Percentiles rank a stretch among this genome's conserved stretches.
Conservation (phyloP, 2,797 vertebrate genomes). For the Danio tinwini region DNA sequence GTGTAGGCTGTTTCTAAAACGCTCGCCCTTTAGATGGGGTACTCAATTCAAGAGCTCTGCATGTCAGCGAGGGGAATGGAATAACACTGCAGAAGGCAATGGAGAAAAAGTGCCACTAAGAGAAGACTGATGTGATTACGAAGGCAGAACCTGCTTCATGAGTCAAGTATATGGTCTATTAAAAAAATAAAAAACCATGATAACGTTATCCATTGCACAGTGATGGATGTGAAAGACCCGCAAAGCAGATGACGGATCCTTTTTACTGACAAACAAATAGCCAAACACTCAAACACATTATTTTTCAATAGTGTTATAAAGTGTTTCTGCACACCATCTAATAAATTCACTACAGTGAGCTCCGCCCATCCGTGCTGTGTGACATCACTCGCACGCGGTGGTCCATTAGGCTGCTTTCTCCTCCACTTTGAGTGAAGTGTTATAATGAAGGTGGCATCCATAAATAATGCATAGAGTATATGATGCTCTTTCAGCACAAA, state of each 20-base stretch:
- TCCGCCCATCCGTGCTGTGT: slow-evolving; percentile 61
- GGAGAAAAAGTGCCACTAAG: slow-evolving; percentile 5
- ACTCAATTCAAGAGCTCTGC: not conserved
- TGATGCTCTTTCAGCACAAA: slow-evolving; percentile 76
- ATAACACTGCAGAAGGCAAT: slow-evolving; percentile 1
- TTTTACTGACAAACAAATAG: not conserved
- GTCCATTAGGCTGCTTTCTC: slow-evolving; percentile 60
- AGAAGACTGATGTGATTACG: slow-evolving; percentile 40
- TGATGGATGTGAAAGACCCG: slow-evolving; percentile 34
- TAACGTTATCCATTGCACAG: slow-evolving; percentile 21
- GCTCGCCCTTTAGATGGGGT: not conserved
- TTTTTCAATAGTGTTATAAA: not conserved
- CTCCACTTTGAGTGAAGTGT: slow-evolving; percentile 72
- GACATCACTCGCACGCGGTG: slow-evolving; percentile 75
- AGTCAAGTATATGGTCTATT: slow-evolving; percentile 41
- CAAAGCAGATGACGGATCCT: not conserved
- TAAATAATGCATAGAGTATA: slow-evolving; percentile 85
- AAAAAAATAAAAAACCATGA: slow-evolving; percentile 27
- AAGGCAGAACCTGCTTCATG: slow-evolving; percentile 31
- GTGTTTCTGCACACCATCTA: not conserved
- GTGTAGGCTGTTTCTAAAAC: not conserved
- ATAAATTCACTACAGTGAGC: slow-evolving; percentile 39
- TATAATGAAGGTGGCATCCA: slow-evolving; percentile 78
- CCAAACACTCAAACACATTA: slow-evolving; percentile 41
- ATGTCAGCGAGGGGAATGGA: not conserved